These are phyloP conservation scores for Dasypolia templi DNA, from an alignment of 2,888 invertebrate genomes.

Conservation along the genomic window DNA sequence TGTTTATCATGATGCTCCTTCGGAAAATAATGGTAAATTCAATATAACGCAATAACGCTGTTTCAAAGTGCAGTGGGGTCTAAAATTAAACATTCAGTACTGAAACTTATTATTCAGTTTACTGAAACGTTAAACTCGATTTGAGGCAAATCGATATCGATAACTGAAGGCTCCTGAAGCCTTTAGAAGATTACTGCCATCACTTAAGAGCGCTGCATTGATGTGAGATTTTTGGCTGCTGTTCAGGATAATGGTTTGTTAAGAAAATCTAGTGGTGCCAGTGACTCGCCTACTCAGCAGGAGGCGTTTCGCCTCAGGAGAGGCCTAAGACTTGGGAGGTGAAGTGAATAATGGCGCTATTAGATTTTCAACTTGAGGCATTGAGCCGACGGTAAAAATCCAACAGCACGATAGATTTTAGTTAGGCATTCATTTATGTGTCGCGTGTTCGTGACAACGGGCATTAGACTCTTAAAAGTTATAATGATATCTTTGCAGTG, in stretches of 20 bases:
- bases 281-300: background rate
- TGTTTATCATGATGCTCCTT: background rate
- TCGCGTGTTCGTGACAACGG: background rate
- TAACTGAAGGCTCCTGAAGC: background rate
- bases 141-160: background rate
- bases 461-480: background rate
- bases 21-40: background rate
- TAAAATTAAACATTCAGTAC: background rate
- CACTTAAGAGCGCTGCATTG: background rate
- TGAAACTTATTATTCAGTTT: background rate
- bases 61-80: background rate
- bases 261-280: background rate
- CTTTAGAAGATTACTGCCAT: background rate
- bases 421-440: no score
- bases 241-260: no score
- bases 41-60: background rate
- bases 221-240: background rate
- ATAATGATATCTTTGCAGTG: conserved; percentile 85
- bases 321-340: no score
- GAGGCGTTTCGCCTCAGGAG: background rate
- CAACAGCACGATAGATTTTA: background rate
- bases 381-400: background rate
- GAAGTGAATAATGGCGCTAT: background rate
- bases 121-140: background rate
- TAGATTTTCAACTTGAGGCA: background rate